phyloP scores from a whole-genome alignment of 2,888 invertebrate genomes.

The Brachycybe producta region DNA sequence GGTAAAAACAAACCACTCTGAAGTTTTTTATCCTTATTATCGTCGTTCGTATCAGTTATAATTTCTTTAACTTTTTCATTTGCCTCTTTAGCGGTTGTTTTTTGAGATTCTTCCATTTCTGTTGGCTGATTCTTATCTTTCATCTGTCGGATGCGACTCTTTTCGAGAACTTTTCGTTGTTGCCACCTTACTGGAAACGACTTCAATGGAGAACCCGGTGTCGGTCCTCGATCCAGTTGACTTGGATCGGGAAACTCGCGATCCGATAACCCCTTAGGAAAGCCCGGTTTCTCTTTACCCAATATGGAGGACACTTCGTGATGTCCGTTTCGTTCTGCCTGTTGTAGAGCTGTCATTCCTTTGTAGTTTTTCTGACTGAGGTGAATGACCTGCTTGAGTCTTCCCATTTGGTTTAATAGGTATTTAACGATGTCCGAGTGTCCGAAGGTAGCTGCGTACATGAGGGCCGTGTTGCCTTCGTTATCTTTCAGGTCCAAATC shows the following conservation, averaged over 20 bases:
- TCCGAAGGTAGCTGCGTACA: constrained; percentile 25
- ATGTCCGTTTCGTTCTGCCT: constrained; percentile 20
- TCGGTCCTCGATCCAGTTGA: not conserved
- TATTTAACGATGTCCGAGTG: constrained; percentile 22
- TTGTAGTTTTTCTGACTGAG: constrained; percentile 20
- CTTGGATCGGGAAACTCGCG: not conserved
- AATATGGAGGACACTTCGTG: not conserved
- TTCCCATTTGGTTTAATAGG: constrained; percentile 22
- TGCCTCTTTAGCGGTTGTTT: no score
- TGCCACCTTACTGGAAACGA: not conserved
- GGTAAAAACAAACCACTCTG: no score
- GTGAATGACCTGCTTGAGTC: constrained; percentile 19
- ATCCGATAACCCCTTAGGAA: no score
- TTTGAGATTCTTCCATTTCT: not conserved
- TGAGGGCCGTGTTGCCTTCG: constrained; percentile 26
- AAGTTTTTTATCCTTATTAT: no score
- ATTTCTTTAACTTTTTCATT: no score
- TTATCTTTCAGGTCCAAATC: constrained; percentile 23
- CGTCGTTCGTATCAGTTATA: no score
- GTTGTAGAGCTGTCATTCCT: constrained; percentile 21
- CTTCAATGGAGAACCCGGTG: not conserved
- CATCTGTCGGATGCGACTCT: no score
- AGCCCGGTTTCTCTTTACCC: no score
- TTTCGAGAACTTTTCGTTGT: not conserved
- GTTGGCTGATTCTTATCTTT: not conserved